Evolutionary conservation across 2,888 invertebrate genomes (phyloP), one percentile per base, ranked within the genome.

Genomic region (Eugnorisma glareosa): DNA sequence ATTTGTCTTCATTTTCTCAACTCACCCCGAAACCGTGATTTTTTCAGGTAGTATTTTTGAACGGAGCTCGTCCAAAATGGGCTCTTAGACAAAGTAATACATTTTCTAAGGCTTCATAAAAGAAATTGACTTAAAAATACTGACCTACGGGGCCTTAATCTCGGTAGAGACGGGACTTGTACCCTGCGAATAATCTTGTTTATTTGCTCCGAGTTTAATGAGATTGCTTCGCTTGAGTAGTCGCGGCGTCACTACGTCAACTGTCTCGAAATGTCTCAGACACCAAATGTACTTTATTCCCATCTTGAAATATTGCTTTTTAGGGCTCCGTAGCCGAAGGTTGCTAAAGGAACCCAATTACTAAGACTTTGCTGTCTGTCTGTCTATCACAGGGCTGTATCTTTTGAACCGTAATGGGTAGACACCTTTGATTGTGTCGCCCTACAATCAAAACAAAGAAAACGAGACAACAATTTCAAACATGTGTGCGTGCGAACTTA

Each of bases 191-290:
- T 91, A 92, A 90, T 91, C 90, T 90, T 90, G 90, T 93, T 93
- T 92, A 91, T 92, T 90, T 85, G 82, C 83, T 88, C 77, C 83
- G 86, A 84, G 86, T 90, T 90, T 92, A 91, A 92, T 92, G 89
- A 91, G 91, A 91, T 92, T 91, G 89, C 86, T 81, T 76, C 79
- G 88, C 85, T 88, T 80, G 77, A 84, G 74, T 81, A 86, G 89
- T 77, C 76, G 70, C 51, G 82, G 73, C 76, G 83, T 86, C 86
- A 82, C 68, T 76, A 76, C 83, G 78, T 76, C 82, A 86, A 81
- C 75, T 74, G 71, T 77, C 78, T 73, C 71, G 73, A 77, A 81
- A 63, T 63, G 59, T 67, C 75, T 74, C 70, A 80, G 63, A 75
- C 75, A 85, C 68, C 57, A 80, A 85, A 78, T 83, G 66, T 72